Percentiles rank a stretch among this genome's conserved stretches.
These are phyloP conservation scores for Formica selysi DNA, from an alignment of 1,140 invertebrate species.

Conservation along the genomic window DNA sequence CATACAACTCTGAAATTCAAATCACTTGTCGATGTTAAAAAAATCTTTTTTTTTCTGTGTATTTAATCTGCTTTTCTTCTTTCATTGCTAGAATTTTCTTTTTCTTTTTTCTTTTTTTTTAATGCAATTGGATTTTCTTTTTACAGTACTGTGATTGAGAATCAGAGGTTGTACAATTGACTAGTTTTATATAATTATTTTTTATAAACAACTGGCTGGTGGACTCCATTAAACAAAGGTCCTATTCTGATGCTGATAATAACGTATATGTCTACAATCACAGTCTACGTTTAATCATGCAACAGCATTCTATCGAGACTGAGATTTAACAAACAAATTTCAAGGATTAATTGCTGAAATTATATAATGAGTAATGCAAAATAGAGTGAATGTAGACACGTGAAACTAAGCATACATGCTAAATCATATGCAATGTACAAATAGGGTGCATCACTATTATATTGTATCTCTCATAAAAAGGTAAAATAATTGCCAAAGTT, in stretches of 20 bases:
- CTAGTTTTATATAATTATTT: slow-evolving; percentile 87
- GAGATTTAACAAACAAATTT: slow-evolving; percentile 27
- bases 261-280: slow-evolving; percentile 18
- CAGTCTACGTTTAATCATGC: slow-evolving; percentile 38
- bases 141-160: slow-evolving; percentile 83
- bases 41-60: slow-evolving; percentile 64
- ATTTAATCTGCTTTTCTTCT: slow-evolving; percentile 26
- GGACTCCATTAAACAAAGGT: slow-evolving; percentile 68
- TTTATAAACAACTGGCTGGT: slow-evolving; percentile 86
- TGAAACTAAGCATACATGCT: not conserved
- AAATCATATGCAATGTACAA: not conserved
- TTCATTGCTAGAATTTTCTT: slow-evolving; percentile 55
- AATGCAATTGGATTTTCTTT: slow-evolving; percentile 77
- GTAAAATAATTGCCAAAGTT: slow-evolving; percentile 61
- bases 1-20: slow-evolving; percentile 85
- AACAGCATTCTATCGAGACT: slow-evolving; percentile 22
- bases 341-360: slow-evolving; percentile 19
- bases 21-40: slow-evolving; percentile 76
- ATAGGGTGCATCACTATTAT: not conserved
- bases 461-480: slow-evolving; percentile 31
- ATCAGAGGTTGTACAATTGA: slow-evolving; percentile 86
- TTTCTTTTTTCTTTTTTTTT: slow-evolving; percentile 66
- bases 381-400: not conserved
- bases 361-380: not conserved
- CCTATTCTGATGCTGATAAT: slow-evolving; percentile 55